Base-by-base conservation (phyloP, 2,113 vertebrate genomes). In the Sceloporus undulatus region DNA sequence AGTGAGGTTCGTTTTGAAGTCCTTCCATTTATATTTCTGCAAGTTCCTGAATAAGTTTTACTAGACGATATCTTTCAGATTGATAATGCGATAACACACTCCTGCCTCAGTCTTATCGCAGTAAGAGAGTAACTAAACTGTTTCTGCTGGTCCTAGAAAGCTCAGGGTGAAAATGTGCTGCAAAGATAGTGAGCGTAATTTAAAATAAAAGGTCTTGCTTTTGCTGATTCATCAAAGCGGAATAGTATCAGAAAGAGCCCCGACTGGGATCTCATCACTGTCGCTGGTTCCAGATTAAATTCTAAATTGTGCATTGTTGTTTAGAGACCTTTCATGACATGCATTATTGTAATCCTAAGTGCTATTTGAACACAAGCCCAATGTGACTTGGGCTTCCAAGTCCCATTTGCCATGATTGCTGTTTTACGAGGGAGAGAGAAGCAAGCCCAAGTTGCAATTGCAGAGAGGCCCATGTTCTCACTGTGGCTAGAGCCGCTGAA, bases 341-440 rank as follows among this genome's bases (percentile, higher is more conserved):
- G 94, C 93, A 96, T 97, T 97, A 97, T 96, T 18, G 0, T 94
- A 96, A 91, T 93, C 95, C 95, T 96, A 97, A 97, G 96, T 97
- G 96, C 96, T 94, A 96, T 97, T 97, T 97, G 97, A 97, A 96
- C 96, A 95, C 96, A 96, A 97, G 97, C 97, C 96, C 97, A 97
- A 97, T 97, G 97, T 38, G 95, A 90, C 87, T 95, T 94, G 95
- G 96, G 96, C 96, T 97, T 97, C 96, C 97, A 97, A 97, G 97
- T 95, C 92, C 96, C 96, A 97, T 97, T 97, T 96, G 96, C 96
- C 92, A 91, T 96, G 96, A 97, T 95, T 96, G 95, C 95, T 87
- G 94, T 95, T 96, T 95, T 96, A 94, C 94, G 95, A 96, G 91
- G 85, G 92, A 94, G 92, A 94, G 88, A 92, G 95, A 92, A 90